phyloP scores from a whole-genome alignment of 2,797 vertebrate genomes.

The Pantherophis alleghaniensis region DNA sequence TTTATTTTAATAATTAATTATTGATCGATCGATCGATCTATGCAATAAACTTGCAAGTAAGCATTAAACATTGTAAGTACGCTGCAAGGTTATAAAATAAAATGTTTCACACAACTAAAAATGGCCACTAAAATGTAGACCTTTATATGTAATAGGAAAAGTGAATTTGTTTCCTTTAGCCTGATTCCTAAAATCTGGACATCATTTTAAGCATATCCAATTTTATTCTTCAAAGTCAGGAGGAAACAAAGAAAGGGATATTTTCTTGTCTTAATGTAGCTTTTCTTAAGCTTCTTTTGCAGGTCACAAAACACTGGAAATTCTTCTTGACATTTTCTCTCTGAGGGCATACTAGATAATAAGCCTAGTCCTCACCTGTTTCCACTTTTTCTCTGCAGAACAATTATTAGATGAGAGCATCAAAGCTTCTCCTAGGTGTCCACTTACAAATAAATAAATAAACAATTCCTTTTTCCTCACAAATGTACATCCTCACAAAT shows the following conservation, averaged over 20 bases:
- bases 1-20: not conserved
- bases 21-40: not conserved
- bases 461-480: not conserved
- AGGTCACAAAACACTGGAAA: not conserved
- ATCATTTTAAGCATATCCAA: not conserved
- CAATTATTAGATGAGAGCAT: not conserved
- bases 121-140: not conserved
- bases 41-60: not conserved
- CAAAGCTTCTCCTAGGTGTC: not conserved
- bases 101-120: not conserved
- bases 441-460: not conserved
- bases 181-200: not conserved
- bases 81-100: not conserved
- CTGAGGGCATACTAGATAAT: not conserved
- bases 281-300: not conserved
- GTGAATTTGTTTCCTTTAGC: not conserved
- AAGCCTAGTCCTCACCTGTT: not conserved
- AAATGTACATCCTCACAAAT: not conserved
- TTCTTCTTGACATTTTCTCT: not conserved
- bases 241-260: not conserved
- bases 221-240: not conserved
- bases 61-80: not conserved
- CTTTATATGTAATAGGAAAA: not conserved
- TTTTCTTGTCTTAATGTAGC: not conserved
- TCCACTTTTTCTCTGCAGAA: not conserved